phyloP scores from a whole-genome alignment of 2,113 vertebrate genomes.

The Electrona antarctica region DNA sequence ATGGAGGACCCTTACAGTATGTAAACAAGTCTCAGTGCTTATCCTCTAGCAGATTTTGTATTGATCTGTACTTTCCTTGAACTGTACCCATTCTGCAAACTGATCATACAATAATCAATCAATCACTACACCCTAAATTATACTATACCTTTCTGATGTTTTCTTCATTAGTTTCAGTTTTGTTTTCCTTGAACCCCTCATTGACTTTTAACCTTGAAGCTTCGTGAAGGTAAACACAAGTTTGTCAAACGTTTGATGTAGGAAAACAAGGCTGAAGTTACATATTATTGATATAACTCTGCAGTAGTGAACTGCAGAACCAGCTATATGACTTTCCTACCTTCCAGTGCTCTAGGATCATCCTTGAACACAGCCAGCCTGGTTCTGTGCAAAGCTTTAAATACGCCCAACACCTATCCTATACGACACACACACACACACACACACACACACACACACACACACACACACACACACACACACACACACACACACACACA shows the following conservation, averaged over 20 bases:
- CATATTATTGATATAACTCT: no score
- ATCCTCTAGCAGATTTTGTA: no score
- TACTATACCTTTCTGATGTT: constrained; percentile 74
- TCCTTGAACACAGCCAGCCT: constrained; percentile 76
- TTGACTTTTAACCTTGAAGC: constrained; percentile 80
- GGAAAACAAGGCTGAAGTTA: not conserved
- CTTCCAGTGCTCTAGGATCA: constrained; percentile 70
- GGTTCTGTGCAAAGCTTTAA: constrained; percentile 79
- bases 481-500: no score
- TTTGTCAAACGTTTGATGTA: not conserved
- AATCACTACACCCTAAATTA: no score
- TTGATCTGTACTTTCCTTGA: no score
- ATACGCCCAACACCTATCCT: constrained; percentile 75
- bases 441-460: no score
- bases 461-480: no score
- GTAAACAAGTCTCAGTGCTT: no score
- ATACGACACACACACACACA: constrained; percentile 9
- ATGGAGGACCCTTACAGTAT: no score
- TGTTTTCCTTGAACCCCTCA: constrained; percentile 80
- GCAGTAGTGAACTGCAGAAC: no score
- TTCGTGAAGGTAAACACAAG: constrained; percentile 33
- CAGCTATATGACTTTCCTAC: constrained; percentile 37
- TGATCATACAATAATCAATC: no score
- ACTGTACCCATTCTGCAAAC: no score
- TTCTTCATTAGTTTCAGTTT: constrained; percentile 72